Percentiles rank a stretch among this genome's conserved stretches.
Conservation (phyloP, 2,797 vertebrate genomes). For the Malacoraja senta region DNA sequence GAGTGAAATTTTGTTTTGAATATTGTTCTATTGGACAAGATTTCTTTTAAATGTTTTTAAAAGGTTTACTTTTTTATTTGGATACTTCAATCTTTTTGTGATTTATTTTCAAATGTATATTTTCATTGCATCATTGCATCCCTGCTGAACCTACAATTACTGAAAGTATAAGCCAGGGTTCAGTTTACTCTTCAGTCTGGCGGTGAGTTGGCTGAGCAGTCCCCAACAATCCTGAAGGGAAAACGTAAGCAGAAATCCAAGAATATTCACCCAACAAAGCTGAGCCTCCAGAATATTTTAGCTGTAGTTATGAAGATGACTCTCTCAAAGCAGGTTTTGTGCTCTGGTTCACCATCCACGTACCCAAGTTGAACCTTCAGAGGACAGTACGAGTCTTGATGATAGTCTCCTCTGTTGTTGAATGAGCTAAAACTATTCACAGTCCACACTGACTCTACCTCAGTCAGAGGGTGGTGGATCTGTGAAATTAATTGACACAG, state of each 20-base stretch:
- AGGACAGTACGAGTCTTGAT: background rate
- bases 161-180: background rate
- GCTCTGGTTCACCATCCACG: background rate
- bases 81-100: background rate
- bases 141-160: background rate
- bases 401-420: background rate
- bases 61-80: background rate
- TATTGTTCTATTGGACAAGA: background rate
- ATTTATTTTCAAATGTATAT: background rate
- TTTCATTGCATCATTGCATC: background rate
- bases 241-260: background rate
- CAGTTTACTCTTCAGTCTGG: background rate
- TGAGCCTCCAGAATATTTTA: no score
- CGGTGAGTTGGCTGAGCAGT: background rate
- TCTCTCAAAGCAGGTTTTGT: background rate
- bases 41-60: background rate
- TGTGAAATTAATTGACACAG: no score
- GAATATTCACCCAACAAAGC: no score
- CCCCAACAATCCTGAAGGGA: background rate
- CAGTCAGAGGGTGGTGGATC: no score
- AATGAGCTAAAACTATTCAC: background rate
- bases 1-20: background rate
- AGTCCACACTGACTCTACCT: background rate
- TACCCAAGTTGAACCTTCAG: background rate
- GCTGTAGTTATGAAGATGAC: no score